Evolutionary conservation across 2,797 vertebrate species (phyloP), one percentile per base, ranked within the genome.

Genomic region (Hirundo rustica): DNA sequence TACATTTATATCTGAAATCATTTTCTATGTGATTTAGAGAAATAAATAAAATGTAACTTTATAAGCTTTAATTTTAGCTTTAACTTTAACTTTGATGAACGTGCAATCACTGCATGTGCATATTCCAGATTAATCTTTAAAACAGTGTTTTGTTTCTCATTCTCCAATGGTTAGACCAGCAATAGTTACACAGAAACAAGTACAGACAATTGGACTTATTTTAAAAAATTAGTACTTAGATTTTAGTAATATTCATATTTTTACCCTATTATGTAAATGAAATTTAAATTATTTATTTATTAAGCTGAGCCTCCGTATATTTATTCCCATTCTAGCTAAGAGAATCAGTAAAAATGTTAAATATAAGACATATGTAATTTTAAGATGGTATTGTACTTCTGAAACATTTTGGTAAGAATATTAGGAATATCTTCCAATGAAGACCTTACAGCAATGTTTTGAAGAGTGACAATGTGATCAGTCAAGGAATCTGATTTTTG

Each of bases 401-500:
- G 73, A 93, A 92, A 91, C 66, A n/a, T 88, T 91, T 91, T 88
- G 89, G 88, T 71, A 61, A 83, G 94, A 94, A 80, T 75, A 66
- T 74, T 57, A 89, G 77, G 81, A 95, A 83, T 81, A 70, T 15
- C 75, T 94, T 94, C 79, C 92, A 77, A 25, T 34, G 66, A 94
- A 94, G 89, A 92, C 95, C 88, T 92, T 81, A 76, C 38, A 92
- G 70, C 0, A 1, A 85, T 85, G 82, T 92, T 95, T 94, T 90
- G 85, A 95, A 95, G 73, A 95, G 50, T 95, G 95, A 94, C 95
- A 96, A 71, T 67, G 60, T 91, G 91, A 92, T 91, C 92, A 89
- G 73, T 93, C 89, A 96, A 95, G 88, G 77, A 96, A 93, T 78
- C 34, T 93, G 91, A 96, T 94, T 96, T 95, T 81, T 96, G 88